Base-by-base conservation (phyloP, 2,888 invertebrate genomes). In the Toxonevra muliebris region DNA sequence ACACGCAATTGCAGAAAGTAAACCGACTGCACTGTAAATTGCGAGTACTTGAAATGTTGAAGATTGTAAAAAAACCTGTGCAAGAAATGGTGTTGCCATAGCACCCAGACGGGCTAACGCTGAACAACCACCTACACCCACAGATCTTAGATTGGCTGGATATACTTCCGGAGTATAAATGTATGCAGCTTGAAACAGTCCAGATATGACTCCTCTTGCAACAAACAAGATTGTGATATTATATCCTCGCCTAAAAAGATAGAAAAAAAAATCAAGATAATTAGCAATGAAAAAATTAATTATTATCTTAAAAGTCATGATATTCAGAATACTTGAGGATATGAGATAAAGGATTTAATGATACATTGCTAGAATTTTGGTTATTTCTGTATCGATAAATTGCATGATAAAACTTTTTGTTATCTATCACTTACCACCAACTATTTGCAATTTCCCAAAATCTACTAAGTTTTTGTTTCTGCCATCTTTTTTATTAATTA, bases 121-220 rank as follows among this genome's bases (percentile, higher is more conserved):
- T 76, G 95, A 95, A 81, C 96, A 95, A 0, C 94, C 92, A 8
- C 96, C 96, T n/a, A 97, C 93, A 0, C 97, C 97, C 7, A 96
- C 91, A 1, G 96, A 93, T 66, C 96, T 86, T 59, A 96, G 86
- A 19, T 94, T 93, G 0, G 95, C 95, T 0, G 97, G 96, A 82
- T 96, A 97, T 4, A 96, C 94, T 89, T 97, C 97, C 9, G 97
- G 96, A 8, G 97, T 97, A 80, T 97, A 97, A 7, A 97, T 96
- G 80, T 97, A 97, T 0, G 96, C 95, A 0, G 96, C 96, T 88
- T 97, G 96, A 83, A 97, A 97, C 1, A 96, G 91, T 0, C 97
- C 97, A 19, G 96, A 95, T 76, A 97, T 95, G 71, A 97, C 93
- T 5, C 95, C 96, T 75, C 97, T 88, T 0, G 96, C 95, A 75